Base-by-base conservation (phyloP, 2,113 vertebrate genomes). In the Neotragus moschatus region DNA sequence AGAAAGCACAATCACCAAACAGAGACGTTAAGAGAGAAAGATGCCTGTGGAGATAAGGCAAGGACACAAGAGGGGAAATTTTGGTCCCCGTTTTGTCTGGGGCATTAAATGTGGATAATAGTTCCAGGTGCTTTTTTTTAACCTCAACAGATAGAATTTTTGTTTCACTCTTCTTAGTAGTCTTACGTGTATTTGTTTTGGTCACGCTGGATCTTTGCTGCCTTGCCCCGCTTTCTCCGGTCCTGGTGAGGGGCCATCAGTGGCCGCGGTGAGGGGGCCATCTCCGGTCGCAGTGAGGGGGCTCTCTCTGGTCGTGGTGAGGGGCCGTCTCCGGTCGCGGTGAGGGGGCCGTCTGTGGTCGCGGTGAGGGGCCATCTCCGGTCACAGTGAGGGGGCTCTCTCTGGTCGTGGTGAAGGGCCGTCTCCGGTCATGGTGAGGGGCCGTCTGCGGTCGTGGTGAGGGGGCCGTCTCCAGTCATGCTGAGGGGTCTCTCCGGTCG, bases 21-120 rank as follows among this genome's bases (percentile, higher is more conserved):
- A 84, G 58, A 92, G 45, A 97, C 2, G n/a, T 1, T 66, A 61
- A 92, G 84, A 97, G 51, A 15, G 58, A 77, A n/a, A 93, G 36
- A 51, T 84, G 53, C 19, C 11, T 60, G 0, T n/a, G 13, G 73
- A 79, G 21, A 51, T 21, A 96, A 70, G 26, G 17, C 84, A 94
- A 91, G 26, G 26, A 79, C 45, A 92, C 2, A 33, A 60, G 33
- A 93, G 25, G 3, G 63, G 49, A 58, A 56, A 51, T n/a, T 86
- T 89, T 43, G 39, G 63, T 43, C 17, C 14, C 7, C 3, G 14
- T 51, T 88, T 82, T 84, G 5, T 81, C 23, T 58, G 58, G 25
- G 25, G 23, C 28, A 61, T 56, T 88, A 56, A 94, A 17, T 1
- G 5, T 73, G 45, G 17, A 56, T 10, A 75, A 63, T 45, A 16